Evolutionary conservation across 2,113 vertebrate species (phyloP).

Genomic region (Alces alces): DNA sequence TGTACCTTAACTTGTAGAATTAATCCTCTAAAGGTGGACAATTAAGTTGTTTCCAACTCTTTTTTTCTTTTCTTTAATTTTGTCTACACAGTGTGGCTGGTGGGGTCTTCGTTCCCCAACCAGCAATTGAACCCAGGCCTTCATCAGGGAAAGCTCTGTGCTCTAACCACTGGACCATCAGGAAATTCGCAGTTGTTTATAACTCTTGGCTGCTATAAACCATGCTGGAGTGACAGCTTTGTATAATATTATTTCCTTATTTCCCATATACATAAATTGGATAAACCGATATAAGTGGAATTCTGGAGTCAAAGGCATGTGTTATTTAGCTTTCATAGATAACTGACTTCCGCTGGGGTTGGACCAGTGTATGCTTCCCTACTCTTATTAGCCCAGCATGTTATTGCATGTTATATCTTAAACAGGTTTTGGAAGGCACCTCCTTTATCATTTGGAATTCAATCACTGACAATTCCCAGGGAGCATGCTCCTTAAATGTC

Average conservation of each 20-base stretch:
- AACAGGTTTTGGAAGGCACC: neutral
- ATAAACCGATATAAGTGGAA: neutral
- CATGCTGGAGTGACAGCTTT: neutral
- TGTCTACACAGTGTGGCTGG: neutral
- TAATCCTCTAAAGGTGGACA: neutral
- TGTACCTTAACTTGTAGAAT: neutral
- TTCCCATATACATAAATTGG: neutral
- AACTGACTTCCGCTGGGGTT: neutral
- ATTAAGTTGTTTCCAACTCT: neutral
- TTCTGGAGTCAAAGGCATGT: neutral
- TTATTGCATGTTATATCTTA: neutral
- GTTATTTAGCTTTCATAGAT: neutral
- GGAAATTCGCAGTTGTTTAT: neutral
- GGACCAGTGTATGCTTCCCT: neutral
- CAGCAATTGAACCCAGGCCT: neutral
- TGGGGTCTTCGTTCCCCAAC: neutral
- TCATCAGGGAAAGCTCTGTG: neutral
- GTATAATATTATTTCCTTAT: neutral
- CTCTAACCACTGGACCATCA: neutral
- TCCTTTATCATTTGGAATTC: neutral
- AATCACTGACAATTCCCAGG: neutral
- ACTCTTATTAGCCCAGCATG: neutral
- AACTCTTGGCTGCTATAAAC: neutral
- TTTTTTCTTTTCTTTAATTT: neutral
- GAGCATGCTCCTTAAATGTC: neutral